A percentile compares a stretch with the other conserved stretches of the same genome.
Evolutionary conservation across 2,797 vertebrate genomes (phyloP).

Genomic region (Hydrolagus colliei): DNA sequence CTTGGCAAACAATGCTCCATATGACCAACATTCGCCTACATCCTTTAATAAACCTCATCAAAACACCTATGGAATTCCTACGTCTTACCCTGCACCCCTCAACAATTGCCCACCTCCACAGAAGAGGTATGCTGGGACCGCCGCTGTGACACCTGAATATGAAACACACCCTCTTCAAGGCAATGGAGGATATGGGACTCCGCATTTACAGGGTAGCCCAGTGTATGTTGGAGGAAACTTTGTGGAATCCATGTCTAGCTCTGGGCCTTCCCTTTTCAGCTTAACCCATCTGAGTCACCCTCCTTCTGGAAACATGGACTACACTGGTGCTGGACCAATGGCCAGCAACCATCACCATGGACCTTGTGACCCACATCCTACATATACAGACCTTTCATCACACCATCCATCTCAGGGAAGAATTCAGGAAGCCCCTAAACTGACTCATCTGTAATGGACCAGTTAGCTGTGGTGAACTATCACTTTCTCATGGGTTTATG

Average conservation of each 20-base stretch:
- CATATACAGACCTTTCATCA: conserved; percentile 92
- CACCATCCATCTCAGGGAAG: conserved; percentile 98
- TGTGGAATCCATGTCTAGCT: conserved; percentile 81
- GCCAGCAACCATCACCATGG: conserved; percentile 85
- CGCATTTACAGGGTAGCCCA: conserved; percentile 91
- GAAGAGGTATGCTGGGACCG: conserved; percentile 81
- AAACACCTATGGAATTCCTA: conserved; percentile 78
- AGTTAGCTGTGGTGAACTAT: conserved; percentile 44
- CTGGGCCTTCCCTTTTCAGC: conserved; percentile 85
- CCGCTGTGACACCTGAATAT: conserved; percentile 82
- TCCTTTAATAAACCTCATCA: conserved; percentile 86
- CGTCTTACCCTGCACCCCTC: conserved; percentile 78
- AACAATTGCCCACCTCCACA: conserved; percentile 84
- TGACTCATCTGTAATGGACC: conserved; percentile 89
- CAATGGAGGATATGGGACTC: conserved; percentile 80
- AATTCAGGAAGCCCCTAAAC: conserved; percentile 98
- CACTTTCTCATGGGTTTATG: conserved; percentile 43
- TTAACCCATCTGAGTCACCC: conserved; percentile 85
- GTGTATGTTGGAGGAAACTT: conserved; percentile 89
- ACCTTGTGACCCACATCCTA: conserved; percentile 82
- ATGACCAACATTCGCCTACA: conserved; percentile 84
- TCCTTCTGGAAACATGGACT: conserved; percentile 82
- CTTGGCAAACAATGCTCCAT: conserved; percentile 87
- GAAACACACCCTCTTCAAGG: conserved; percentile 84
- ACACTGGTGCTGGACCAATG: conserved; percentile 81